phyloP scores from a whole-genome alignment of 2,113 vertebrate species.

The Chinchilla lanigera region DNA sequence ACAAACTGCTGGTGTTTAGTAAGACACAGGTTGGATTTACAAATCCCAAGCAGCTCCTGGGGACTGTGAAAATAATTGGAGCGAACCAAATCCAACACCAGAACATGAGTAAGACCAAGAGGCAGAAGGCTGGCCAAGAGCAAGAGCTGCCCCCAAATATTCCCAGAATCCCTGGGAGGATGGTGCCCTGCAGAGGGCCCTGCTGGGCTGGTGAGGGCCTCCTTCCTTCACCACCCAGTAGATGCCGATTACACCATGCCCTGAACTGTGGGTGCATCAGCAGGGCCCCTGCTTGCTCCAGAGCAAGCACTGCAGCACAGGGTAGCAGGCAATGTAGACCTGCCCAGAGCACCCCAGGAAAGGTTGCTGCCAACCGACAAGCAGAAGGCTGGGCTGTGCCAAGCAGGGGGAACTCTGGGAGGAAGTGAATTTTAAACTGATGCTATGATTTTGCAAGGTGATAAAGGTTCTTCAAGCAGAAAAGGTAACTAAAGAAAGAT shows the following conservation, averaged over 20 bases:
- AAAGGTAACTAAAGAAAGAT: neutral
- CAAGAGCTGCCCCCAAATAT: fast-evolving
- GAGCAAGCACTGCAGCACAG: neutral
- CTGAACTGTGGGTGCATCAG: neutral
- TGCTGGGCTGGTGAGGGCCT: neutral
- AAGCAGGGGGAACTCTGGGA: neutral
- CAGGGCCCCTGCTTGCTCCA: neutral
- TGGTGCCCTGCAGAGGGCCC: fast-evolving
- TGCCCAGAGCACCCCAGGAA: fast-evolving
- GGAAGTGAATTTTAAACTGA: neutral
- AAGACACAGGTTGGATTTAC: neutral
- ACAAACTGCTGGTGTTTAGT: neutral
- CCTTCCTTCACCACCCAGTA: neutral
- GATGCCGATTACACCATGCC: fast-evolving
- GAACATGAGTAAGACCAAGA: neutral
- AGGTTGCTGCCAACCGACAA: too few species aligned
- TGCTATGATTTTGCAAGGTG: constrained; percentile 14
- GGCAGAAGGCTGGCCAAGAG: neutral
- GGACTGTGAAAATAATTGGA: neutral
- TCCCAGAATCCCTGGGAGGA: neutral
- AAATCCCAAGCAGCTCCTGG: neutral
- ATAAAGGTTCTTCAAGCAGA: neutral
- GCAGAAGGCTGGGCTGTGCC: too few species aligned
- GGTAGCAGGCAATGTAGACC: neutral
- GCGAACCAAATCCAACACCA: neutral